Percentiles rank a stretch among this genome's conserved stretches.
These are phyloP conservation scores for Synergus japonicus DNA, from an alignment of 2,888 invertebrate species.

Conservation along the genomic window DNA sequence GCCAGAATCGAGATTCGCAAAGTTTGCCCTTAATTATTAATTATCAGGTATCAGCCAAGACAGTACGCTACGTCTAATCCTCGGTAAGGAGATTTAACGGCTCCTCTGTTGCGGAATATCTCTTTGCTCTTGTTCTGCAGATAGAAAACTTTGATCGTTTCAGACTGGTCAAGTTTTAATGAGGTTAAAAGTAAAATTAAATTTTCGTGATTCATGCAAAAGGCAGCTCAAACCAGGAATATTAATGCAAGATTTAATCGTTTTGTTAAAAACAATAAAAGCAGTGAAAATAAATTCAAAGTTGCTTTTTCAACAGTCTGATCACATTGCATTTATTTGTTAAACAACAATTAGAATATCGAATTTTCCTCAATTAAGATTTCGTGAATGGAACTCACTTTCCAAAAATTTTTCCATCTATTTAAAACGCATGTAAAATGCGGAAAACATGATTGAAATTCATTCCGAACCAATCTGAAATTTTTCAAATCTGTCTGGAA, in stretches of 20 bases:
- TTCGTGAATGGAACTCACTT: too few species aligned
- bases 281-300: not conserved
- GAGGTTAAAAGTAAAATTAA: conserved; percentile 12
- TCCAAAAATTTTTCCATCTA: too few species aligned
- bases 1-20: conserved; percentile 51
- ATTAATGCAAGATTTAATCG: not conserved
- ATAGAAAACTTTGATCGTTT: conserved; percentile 28
- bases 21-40: conserved; percentile 61
- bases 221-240: not conserved
- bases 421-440: not conserved
- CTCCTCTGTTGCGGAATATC: conserved; percentile 19
- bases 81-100: conserved; percentile 21
- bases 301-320: too few species aligned
- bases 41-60: conserved; percentile 53
- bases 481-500: not conserved
- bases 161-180: conserved; percentile 17
- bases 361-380: too few species aligned
- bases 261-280: not conserved
- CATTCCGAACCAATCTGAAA: not conserved
- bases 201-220: conserved; percentile 7
- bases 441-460: not conserved
- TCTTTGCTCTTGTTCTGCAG: conserved; percentile 35
- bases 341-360: too few species aligned
- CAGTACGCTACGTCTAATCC: conserved; percentile 16
- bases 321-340: too few species aligned